phyloP scores from a whole-genome alignment of 2,888 invertebrate species.

The Proisotoma minuta region DNA sequence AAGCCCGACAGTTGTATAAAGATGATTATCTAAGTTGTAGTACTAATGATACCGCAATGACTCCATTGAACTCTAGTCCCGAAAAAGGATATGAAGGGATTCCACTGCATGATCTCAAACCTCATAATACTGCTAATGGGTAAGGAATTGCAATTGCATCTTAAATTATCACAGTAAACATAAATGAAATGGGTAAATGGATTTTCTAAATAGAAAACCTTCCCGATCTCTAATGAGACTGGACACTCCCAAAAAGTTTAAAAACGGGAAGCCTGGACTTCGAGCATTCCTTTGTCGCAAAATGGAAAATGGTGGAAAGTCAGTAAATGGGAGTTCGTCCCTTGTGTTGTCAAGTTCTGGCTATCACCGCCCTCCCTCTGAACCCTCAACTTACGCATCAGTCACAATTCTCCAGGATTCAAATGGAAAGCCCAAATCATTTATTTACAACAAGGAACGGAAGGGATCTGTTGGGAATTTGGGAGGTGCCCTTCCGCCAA shows the following conservation, averaged over 20 bases:
- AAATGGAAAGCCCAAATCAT: conserved; percentile 27
- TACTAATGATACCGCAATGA: background rate
- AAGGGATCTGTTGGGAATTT: conserved; percentile 28
- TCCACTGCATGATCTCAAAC: background rate
- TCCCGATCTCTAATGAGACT: no score
- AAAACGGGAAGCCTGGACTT: conserved; percentile 19
- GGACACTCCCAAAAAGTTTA: no score
- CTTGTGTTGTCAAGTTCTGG: conserved; percentile 10
- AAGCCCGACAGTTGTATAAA: no score
- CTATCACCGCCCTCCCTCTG: conserved; percentile 21
- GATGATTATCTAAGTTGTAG: background rate
- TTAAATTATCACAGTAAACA: no score
- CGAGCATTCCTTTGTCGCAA: conserved; percentile 28
- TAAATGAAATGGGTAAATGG: no score
- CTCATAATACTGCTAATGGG: no score
- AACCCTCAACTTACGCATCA: conserved; percentile 25
- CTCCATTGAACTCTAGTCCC: background rate
- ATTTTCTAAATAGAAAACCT: no score
- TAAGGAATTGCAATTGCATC: no score
- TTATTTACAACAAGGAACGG: conserved; percentile 18
- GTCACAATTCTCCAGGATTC: conserved; percentile 34
- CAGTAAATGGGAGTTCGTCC: conserved; percentile 3
- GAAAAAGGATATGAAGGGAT: background rate
- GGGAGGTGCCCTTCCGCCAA: conserved; percentile 14
- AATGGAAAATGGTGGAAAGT: conserved; percentile 4